phyloP scores from a whole-genome alignment of 1,140 invertebrate genomes.

The Liolophura sinensis region DNA sequence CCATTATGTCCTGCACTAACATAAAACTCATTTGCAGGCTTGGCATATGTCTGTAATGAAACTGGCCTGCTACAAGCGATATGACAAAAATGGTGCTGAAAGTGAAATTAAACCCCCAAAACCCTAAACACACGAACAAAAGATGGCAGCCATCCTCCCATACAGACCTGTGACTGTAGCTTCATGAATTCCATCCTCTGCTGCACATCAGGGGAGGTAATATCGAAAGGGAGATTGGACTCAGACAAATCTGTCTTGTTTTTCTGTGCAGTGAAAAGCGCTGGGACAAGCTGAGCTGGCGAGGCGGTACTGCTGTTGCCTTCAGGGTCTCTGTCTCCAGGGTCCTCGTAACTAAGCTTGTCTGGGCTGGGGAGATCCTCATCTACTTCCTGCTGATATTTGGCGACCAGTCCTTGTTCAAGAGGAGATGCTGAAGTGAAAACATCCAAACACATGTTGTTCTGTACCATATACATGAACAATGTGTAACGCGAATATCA shows the following conservation, averaged over 20 bases:
- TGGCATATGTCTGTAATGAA: no score
- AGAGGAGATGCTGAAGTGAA: constrained; percentile 29
- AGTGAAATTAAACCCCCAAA: no score
- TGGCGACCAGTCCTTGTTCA: constrained; percentile 40
- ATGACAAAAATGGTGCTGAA: no score
- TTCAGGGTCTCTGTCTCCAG: background rate
- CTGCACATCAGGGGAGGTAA: constrained; percentile 35
- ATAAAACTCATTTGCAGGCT: no score
- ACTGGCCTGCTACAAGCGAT: no score
- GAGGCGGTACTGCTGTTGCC: background rate
- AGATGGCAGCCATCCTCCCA: no score
- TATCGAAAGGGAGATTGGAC: constrained; percentile 14
- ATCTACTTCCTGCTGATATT: constrained; percentile 23
- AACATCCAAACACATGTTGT: background rate
- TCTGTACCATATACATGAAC: background rate
- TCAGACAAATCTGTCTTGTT: constrained; percentile 15
- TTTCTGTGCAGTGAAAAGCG: constrained; percentile 1
- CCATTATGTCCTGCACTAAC: no score
- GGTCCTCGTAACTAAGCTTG: background rate
- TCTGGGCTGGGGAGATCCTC: constrained; percentile 4
- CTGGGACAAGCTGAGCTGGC: background rate
- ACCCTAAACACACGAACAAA: no score
- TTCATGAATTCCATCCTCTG: constrained; percentile 49
- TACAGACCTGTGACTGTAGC: constrained; percentile 44
- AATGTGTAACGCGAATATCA: background rate